Conservation (phyloP, 2,888 invertebrate genomes). For the Deilephila porcellus region DNA sequence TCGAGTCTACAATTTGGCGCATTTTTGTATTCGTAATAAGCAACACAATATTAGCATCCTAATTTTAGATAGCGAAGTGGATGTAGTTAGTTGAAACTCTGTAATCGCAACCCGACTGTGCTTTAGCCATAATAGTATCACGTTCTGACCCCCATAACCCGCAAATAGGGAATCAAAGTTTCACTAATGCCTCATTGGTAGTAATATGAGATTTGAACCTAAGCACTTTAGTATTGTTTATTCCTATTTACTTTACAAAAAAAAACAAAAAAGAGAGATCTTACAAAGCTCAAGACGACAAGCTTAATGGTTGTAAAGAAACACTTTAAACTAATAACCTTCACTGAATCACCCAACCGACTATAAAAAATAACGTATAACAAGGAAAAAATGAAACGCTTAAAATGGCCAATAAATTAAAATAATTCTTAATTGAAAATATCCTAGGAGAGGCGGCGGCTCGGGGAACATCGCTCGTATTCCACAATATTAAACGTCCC, state of each 20-base stretch:
- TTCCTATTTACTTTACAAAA: background rate
- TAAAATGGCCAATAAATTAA: constrained; percentile 31
- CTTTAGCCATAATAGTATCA: too few relatives aligned
- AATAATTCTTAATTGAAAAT: constrained; percentile 31
- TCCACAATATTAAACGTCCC: constrained; percentile 46
- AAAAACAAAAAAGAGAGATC: background rate
- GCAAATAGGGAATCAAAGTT: too few relatives aligned
- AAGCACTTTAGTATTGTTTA: too few relatives aligned
- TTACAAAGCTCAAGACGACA: background rate
- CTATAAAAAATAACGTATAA: constrained; percentile 16
- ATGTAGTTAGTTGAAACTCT: too few relatives aligned
- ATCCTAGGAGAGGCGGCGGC: constrained; percentile 27
- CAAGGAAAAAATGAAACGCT: constrained; percentile 22
- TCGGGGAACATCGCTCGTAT: constrained; percentile 6
- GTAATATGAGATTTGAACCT: too few relatives aligned
- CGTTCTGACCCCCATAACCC: too few relatives aligned
- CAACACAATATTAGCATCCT: too few relatives aligned
- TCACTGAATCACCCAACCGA: background rate
- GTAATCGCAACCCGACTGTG: too few relatives aligned
- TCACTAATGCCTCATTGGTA: too few relatives aligned
- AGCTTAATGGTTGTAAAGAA: background rate
- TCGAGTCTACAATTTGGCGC: too few relatives aligned
- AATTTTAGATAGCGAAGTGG: too few relatives aligned
- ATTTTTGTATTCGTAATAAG: too few relatives aligned
- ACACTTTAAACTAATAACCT: background rate